Evolutionary conservation across 37 sponge, comb jelly and placozoan species (phyloP).

Genomic region (Aphrocallistes beatrix): DNA sequence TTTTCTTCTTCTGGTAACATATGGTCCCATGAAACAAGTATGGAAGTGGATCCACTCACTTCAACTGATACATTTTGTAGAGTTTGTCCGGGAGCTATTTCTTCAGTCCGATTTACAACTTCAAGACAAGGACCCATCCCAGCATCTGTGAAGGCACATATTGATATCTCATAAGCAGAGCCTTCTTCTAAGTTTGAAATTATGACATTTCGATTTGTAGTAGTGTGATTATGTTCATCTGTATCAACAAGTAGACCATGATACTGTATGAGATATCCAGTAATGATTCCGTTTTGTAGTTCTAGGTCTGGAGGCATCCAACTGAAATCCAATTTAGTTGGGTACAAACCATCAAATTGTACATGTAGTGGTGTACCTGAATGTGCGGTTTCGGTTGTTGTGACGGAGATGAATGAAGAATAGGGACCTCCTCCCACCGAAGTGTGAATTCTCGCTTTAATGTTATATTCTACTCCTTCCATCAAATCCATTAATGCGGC

Average conservation of each 20-base stretch:
- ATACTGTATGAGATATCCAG: neutral
- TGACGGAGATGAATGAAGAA: neutral
- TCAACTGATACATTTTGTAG: neutral
- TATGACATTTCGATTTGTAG: neutral
- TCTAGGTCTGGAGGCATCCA: neutral
- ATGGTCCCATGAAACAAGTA: neutral
- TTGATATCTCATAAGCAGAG: neutral
- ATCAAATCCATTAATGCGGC: neutral
- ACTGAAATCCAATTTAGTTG: neutral
- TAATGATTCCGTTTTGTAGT: slow-evolving; percentile 1
- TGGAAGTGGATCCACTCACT: slow-evolving; percentile 7
- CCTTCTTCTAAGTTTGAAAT: neutral
- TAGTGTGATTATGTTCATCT: neutral
- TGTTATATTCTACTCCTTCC: neutral
- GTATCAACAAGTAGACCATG: neutral
- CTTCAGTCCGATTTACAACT: neutral
- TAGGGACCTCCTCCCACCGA: slow-evolving; percentile 2
- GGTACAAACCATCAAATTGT: neutral
- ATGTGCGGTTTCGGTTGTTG: slow-evolving; percentile 6
- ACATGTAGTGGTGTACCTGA: neutral
- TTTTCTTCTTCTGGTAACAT: neutral
- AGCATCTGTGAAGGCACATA: neutral
- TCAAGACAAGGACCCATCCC: neutral
- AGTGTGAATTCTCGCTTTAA: neutral
- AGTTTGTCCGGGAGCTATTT: neutral